Conservation (phyloP, 2,888 invertebrate species). For the Ceramica pisi region DNA sequence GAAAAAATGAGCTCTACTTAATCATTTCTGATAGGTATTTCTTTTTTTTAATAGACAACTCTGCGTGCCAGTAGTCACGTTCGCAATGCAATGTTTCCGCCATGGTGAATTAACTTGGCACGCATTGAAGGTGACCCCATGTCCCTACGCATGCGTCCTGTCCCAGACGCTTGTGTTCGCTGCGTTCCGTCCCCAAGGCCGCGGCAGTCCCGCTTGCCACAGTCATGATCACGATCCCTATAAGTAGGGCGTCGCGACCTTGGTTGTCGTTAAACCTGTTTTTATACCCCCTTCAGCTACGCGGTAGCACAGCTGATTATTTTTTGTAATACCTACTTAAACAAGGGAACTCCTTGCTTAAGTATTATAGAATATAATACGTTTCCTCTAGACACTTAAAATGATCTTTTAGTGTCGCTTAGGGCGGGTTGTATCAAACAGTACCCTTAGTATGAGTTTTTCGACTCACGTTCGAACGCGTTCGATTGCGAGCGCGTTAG, state of each 20-base stretch:
- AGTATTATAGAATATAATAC: neutral
- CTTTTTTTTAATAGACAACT: neutral
- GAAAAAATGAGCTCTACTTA: neutral
- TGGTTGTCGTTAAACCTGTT: slow-evolving; percentile 73
- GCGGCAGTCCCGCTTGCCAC: slow-evolving; percentile 42
- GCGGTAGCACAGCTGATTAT: slow-evolving; percentile 30
- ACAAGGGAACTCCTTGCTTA: slow-evolving; percentile 14
- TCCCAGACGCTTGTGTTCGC: slow-evolving; percentile 63
- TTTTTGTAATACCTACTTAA: too few relatives aligned
- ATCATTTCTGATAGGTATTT: neutral
- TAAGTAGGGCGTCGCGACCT: slow-evolving; percentile 73
- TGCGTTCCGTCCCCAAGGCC: slow-evolving; percentile 49
- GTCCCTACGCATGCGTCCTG: slow-evolving; percentile 74
- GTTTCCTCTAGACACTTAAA: neutral
- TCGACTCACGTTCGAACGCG: too few relatives aligned
- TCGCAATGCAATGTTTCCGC: slow-evolving; percentile 30
- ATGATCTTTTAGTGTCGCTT: slow-evolving; percentile 34
- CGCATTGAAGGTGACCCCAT: slow-evolving; percentile 71
- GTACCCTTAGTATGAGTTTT: too few relatives aligned
- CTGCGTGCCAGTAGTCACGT: slow-evolving; percentile 16
- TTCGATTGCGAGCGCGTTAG: too few relatives aligned
- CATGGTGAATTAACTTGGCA: slow-evolving; percentile 43
- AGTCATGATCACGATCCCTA: slow-evolving; percentile 58
- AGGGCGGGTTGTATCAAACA: too few relatives aligned
- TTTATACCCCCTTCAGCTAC: slow-evolving; percentile 51